phyloP scores from a whole-genome alignment of 1,140 invertebrate species.

The Drosophila nebulosa region DNA sequence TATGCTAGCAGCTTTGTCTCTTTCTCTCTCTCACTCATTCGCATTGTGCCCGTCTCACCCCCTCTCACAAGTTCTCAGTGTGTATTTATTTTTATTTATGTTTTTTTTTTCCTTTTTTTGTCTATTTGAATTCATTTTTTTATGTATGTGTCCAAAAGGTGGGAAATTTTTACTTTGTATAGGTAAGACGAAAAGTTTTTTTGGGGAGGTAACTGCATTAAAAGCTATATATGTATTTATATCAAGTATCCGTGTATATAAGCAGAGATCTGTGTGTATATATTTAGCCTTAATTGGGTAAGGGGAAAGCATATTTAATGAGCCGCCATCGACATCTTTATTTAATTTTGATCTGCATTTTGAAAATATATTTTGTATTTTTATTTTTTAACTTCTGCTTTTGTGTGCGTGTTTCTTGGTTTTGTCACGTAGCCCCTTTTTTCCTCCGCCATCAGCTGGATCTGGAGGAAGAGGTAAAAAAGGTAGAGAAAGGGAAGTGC shows the following conservation, averaged over 20 bases:
- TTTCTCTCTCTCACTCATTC: conserved; percentile 6
- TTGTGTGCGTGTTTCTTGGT: conserved; percentile 5
- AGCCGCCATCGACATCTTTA: neutral
- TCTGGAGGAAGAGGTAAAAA: too few species aligned
- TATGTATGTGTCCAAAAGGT: conserved; percentile 38
- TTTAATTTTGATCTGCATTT: neutral
- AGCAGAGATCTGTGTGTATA: conserved; percentile 8
- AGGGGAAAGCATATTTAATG: neutral
- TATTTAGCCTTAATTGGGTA: conserved; percentile 29
- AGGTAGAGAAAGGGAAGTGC: neutral
- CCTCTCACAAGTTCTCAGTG: conserved; percentile 7
- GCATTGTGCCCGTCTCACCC: conserved; percentile 10
- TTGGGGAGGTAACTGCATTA: conserved; percentile 38
- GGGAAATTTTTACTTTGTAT: conserved; percentile 29
- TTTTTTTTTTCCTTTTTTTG: conserved; percentile 59
- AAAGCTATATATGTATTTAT: conserved; percentile 39
- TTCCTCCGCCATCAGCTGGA: neutral
- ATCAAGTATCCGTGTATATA: conserved; percentile 4
- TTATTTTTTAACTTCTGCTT: conserved; percentile 13
- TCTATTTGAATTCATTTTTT: conserved; percentile 65
- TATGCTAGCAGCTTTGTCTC: conserved; percentile 45
- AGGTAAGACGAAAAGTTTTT: conserved; percentile 7
- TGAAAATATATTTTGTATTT: neutral
- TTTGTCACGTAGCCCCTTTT: conserved; percentile 58
- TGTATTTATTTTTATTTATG: conserved; percentile 57